Conservation (phyloP, 2,797 vertebrate species). For the Margarornis squamiger region DNA sequence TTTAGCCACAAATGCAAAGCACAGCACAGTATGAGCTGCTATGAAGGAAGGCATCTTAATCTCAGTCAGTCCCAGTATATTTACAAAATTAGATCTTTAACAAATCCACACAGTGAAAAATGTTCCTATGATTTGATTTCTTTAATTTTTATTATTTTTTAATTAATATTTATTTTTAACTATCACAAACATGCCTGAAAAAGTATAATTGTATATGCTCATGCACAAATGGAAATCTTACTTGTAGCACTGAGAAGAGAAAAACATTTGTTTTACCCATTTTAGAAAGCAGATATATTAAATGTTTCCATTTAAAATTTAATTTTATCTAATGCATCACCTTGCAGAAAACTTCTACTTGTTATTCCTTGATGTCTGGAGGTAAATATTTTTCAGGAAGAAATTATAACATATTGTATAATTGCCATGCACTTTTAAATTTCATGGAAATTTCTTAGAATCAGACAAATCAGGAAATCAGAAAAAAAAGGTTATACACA, state of each 20-base stretch:
- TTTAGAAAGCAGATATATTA: neutral
- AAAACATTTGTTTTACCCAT: neutral
- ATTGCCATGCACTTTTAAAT: neutral
- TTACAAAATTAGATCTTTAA: neutral
- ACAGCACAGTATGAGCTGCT: neutral
- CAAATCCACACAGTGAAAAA: neutral
- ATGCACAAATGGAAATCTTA: neutral
- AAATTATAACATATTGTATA: neutral
- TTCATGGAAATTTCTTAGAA: neutral
- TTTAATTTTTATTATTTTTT: neutral
- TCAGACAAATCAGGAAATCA: neutral
- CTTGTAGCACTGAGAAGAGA: neutral
- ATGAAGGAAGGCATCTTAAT: neutral
- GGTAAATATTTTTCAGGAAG: neutral
- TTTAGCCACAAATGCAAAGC: neutral
- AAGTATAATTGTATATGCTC: neutral
- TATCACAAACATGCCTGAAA: neutral
- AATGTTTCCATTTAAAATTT: neutral
- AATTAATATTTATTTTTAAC: neutral
- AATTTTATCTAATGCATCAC: neutral
- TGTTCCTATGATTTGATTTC: neutral
- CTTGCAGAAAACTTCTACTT: neutral
- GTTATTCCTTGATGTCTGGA: neutral
- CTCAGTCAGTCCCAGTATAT: neutral
- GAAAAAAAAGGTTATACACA: neutral